phyloP scores from a whole-genome alignment of 2,113 vertebrate genomes.

The Caretta caretta region DNA sequence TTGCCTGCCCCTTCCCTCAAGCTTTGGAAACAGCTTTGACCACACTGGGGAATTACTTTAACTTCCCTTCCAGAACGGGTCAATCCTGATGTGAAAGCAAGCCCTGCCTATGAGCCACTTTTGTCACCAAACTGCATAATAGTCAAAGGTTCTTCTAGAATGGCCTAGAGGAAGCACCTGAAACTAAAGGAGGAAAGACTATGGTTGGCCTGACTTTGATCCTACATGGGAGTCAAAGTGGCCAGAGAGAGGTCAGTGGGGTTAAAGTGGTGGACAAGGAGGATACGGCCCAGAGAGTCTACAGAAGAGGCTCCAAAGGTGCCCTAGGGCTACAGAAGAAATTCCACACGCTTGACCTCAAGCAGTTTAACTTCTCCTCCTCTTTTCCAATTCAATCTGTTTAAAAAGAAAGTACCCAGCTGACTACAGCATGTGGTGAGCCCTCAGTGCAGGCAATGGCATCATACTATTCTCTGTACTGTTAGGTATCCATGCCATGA shows the following conservation, averaged over 20 bases:
- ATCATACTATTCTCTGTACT: background rate
- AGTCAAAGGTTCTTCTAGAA: accelerated
- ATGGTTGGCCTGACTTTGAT: no score
- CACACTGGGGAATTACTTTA: background rate
- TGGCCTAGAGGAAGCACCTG: background rate
- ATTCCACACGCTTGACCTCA: accelerated
- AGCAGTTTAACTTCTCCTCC: background rate
- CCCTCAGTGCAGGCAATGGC: accelerated
- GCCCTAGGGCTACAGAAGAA: background rate
- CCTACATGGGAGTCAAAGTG: background rate
- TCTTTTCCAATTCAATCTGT: background rate
- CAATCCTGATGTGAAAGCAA: background rate
- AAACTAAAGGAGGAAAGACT: background rate
- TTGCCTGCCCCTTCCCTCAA: background rate
- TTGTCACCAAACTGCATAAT: accelerated
- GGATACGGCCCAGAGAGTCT: background rate
- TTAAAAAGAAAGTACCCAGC: background rate
- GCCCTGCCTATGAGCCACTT: background rate
- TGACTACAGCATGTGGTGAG: background rate
- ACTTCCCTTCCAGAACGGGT: background rate
- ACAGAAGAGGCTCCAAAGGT: background rate
- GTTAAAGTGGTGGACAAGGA: background rate
- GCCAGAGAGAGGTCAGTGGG: background rate
- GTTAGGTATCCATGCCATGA: no score
- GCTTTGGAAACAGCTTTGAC: background rate